These are phyloP conservation scores for Oplegnathus fasciatus DNA, from an alignment of 2,113 vertebrate species.

Conservation along the genomic window DNA sequence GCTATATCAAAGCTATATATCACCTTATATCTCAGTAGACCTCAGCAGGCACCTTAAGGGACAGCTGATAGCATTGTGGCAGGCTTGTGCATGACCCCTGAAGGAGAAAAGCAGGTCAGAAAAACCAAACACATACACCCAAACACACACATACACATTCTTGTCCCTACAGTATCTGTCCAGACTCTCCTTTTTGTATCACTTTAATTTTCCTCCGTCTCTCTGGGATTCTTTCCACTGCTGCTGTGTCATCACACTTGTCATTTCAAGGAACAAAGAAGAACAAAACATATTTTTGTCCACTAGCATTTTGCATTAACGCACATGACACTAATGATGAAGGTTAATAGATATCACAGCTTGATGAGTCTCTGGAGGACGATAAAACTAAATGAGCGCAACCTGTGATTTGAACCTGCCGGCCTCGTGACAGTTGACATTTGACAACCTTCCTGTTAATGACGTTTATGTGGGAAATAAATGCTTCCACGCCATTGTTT, in stretches of 20 bases:
- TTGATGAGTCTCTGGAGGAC: slow-evolving; percentile 59
- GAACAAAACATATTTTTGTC: slow-evolving; percentile 26
- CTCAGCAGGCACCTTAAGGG: slow-evolving; percentile 74
- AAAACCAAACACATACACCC: slow-evolving; percentile 3
- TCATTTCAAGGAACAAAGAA: slow-evolving; percentile 51
- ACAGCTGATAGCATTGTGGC: slow-evolving; percentile 80
- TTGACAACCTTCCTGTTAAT: slow-evolving; percentile 68
- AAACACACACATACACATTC: background rate
- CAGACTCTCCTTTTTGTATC: slow-evolving; percentile 1
- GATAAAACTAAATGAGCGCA: slow-evolving; percentile 56
- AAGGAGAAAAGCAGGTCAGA: slow-evolving; percentile 75
- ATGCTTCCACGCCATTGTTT: slow-evolving; percentile 46
- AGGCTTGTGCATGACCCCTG: slow-evolving; percentile 71
- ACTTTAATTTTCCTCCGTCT: slow-evolving; percentile 26
- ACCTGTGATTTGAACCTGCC: slow-evolving; percentile 58
- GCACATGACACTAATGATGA: slow-evolving; percentile 39
- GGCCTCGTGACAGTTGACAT: slow-evolving; percentile 58
- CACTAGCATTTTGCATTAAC: slow-evolving; percentile 5
- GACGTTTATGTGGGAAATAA: slow-evolving; percentile 54
- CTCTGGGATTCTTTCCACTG: slow-evolving; percentile 18
- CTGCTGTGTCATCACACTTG: slow-evolving; percentile 47
- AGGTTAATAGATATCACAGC: slow-evolving; percentile 68
- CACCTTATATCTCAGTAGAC: slow-evolving; percentile 77
- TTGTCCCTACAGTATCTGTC: slow-evolving; percentile 9
- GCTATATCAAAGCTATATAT: slow-evolving; percentile 84